These are phyloP conservation scores for Trachelus tabidus DNA, from an alignment of 2,888 invertebrate species.

Conservation along the genomic window DNA sequence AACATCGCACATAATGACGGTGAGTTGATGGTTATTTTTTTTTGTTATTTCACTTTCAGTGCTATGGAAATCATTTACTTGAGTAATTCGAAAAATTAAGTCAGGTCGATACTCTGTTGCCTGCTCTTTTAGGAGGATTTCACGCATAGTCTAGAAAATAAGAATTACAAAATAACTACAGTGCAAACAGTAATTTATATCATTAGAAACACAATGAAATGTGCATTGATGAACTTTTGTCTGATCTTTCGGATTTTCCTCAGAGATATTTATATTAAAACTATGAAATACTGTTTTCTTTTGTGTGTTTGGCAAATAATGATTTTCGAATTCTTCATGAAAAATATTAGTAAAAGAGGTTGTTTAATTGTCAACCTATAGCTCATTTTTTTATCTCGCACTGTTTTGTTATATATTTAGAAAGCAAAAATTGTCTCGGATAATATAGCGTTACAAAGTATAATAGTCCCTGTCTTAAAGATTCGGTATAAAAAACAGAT, in stretches of 20 bases:
- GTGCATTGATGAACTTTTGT: background rate
- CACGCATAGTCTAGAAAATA: background rate
- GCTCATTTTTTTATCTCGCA: background rate
- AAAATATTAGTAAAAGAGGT: background rate
- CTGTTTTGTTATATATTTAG: background rate
- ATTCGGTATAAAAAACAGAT: background rate
- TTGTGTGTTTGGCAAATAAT: background rate
- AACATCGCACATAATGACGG: background rate
- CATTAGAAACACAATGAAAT: background rate
- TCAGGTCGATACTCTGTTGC: background rate
- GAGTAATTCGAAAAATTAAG: background rate
- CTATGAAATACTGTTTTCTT: background rate
- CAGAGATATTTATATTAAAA: background rate
- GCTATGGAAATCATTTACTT: background rate
- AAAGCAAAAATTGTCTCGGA: background rate
- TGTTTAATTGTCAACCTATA: background rate
- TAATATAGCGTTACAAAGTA: background rate
- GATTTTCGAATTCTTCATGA: background rate
- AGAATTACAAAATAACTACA: background rate
- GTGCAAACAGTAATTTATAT: background rate
- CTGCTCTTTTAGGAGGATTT: background rate
- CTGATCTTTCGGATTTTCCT: background rate
- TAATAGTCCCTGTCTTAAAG: background rate
- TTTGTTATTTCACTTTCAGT: background rate
- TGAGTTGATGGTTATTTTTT: background rate